Base-by-base conservation (phyloP, 1,140 invertebrate genomes). In the Drosophila murphyi region DNA sequence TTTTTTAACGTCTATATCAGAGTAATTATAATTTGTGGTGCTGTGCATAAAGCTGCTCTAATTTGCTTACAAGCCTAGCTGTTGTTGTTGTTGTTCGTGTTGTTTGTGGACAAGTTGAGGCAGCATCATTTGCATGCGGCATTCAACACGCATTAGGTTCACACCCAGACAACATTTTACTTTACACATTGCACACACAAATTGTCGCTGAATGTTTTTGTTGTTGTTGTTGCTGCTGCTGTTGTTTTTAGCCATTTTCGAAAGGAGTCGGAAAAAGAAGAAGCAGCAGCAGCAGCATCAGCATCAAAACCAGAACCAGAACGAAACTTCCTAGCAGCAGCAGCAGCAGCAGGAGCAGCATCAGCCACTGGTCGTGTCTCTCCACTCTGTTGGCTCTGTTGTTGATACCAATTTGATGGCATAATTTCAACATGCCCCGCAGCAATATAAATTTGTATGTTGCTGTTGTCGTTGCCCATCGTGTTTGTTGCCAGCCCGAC, bases 381-480 rank as follows among this genome's bases (percentile, higher is more conserved):
- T 78, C 20, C 68, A 63, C 73, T 20, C 20, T 20, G 20, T 20
- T 76, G 59, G 72, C 72, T 12, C 12, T 12, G 12, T 12, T 89
- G 85, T 89, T 89, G 85, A 89, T 89, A 89, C 85, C 85, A 89
- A 89, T 89, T 89, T 92, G 90, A 92, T 92, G 90, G 90, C 90
- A 92, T 92, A 92, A 92, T 92, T 92, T 92, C 83, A 92, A 82
- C 87, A 82, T 72, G 81, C 82, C 90, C 87, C 72, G 64, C 61
- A 54, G 90, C 87, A 57, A 87, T 91, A 91, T 88, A 90, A 91
- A 91, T 91, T 90, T 91, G 86, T 91, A 88, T 88, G 78, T 89
- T 81, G 80, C 85, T 78, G 85, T 89, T 87, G 85, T 88, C 73
- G 83, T 83, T 85, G 80, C 65, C 79, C 76, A 69, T 72, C 78